Percentiles rank a stretch among this genome's conserved stretches.
These are phyloP conservation scores for Xylocampa areola DNA, from an alignment of 2,888 invertebrate species.

Conservation along the genomic window DNA sequence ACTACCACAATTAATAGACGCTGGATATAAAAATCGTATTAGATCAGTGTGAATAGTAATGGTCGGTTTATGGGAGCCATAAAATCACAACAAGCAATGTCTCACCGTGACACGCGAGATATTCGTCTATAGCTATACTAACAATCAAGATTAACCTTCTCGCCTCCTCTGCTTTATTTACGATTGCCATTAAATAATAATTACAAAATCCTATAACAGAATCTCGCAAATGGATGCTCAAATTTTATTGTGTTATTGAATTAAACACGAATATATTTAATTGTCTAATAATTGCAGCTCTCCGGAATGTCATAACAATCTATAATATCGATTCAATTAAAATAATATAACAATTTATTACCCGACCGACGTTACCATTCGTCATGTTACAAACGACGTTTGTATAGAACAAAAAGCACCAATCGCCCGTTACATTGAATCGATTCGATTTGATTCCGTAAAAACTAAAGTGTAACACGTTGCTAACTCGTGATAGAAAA, in stretches of 20 bases:
- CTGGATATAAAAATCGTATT: constrained; percentile 80
- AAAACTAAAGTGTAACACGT: constrained; percentile 79
- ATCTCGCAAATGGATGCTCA: constrained; percentile 53
- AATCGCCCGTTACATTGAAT: constrained; percentile 68
- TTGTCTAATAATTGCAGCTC: constrained; percentile 48
- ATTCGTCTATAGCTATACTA: constrained; percentile 63
- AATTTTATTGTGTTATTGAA: constrained; percentile 48
- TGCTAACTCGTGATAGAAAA: constrained; percentile 71
- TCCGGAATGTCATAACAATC: constrained; percentile 47
- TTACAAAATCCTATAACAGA: constrained; percentile 56
- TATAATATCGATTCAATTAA: constrained; percentile 50
- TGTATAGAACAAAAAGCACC: constrained; percentile 66
- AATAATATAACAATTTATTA: constrained; percentile 54
- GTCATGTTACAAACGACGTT: constrained; percentile 67
- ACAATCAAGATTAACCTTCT: constrained; percentile 64
- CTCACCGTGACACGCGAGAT: constrained; percentile 69
- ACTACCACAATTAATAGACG: constrained; percentile 81
- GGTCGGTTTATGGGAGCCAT: constrained; percentile 76
- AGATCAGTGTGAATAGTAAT: constrained; percentile 82
- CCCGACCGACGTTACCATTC: constrained; percentile 55
- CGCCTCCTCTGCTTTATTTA: constrained; percentile 61
- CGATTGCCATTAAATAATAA: constrained; percentile 64
- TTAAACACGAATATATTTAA: constrained; percentile 44
- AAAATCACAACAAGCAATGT: constrained; percentile 79
- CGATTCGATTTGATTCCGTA: constrained; percentile 67